Conservation (phyloP, 2,888 invertebrate genomes). For the Alloscopus bannaensis region DNA sequence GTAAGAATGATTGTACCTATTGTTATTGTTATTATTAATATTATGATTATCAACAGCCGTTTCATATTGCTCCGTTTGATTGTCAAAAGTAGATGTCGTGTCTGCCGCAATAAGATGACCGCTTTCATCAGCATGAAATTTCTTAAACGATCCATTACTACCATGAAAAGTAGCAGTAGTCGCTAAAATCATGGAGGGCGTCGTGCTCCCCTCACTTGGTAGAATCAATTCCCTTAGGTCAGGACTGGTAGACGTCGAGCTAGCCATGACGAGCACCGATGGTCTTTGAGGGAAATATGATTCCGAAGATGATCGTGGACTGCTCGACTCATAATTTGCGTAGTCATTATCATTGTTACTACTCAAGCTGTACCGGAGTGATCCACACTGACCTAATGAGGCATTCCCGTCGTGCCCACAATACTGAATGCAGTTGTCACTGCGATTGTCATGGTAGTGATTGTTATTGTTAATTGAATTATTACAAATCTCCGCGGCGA, state of each 20-base stretch:
- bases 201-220: not conserved
- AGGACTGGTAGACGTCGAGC: constrained; percentile 48
- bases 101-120: constrained; percentile 38
- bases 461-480: constrained; percentile 48
- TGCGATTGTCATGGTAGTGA: too few relatives aligned
- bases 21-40: constrained; percentile 8
- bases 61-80: constrained; percentile 33
- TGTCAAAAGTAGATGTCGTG: constrained; percentile 15
- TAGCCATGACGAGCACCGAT: constrained; percentile 73
- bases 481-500: too few relatives aligned
- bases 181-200: not conserved
- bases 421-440: constrained; percentile 53
- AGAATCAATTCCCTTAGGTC: not conserved
- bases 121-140: constrained; percentile 34
- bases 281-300: constrained; percentile 61
- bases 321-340: constrained; percentile 11
- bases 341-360: not conserved
- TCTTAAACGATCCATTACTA: constrained; percentile 39
- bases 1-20: constrained; percentile 39
- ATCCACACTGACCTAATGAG: too few relatives aligned
- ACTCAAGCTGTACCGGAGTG: not conserved
- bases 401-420: not conserved
- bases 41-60: constrained; percentile 9
- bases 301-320: constrained; percentile 10
- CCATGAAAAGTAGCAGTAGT: constrained; percentile 59